phyloP scores from a whole-genome alignment of 2,888 invertebrate species.

The Blomia tropicalis region DNA sequence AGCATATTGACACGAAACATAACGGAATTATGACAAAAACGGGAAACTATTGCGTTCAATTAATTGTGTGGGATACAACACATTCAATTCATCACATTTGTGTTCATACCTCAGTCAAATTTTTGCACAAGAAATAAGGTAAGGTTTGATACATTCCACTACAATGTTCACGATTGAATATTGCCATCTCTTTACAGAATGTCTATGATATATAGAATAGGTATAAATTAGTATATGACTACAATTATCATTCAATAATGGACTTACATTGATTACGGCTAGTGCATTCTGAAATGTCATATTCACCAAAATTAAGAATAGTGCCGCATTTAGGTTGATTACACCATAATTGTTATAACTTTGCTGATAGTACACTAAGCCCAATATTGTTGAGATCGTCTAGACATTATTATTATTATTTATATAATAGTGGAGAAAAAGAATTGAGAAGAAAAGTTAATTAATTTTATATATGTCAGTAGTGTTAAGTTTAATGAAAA shows the following conservation, averaged over 20 bases:
- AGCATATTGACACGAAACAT: slow-evolving; percentile 62
- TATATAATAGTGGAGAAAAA: too few relatives aligned
- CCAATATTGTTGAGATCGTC: slow-evolving; percentile 36
- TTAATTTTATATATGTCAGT: too few relatives aligned
- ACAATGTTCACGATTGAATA: slow-evolving; percentile 70
- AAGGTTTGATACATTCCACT: slow-evolving; percentile 80
- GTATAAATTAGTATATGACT: background rate
- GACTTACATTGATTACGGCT: slow-evolving; percentile 39
- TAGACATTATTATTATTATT: slow-evolving; percentile 28
- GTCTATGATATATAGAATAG: slow-evolving; percentile 44
- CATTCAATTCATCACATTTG: background rate
- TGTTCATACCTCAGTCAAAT: slow-evolving; percentile 50
- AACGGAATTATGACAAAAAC: slow-evolving; percentile 65
- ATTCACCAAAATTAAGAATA: slow-evolving; percentile 36
- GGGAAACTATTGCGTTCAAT: slow-evolving; percentile 39
- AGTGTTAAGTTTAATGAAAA: too few relatives aligned
- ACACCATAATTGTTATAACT: slow-evolving; percentile 35
- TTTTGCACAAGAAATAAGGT: slow-evolving; percentile 78
- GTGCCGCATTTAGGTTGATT: slow-evolving; percentile 37
- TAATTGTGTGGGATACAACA: background rate
- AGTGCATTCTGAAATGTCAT: slow-evolving; percentile 38
- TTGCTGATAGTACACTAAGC: slow-evolving; percentile 37
- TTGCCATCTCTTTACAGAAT: slow-evolving; percentile 71
- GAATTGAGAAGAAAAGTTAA: too few relatives aligned
- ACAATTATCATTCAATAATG: background rate